Evolutionary conservation across 2,113 vertebrate species (phyloP).

Genomic region (Bubo bubo): DNA sequence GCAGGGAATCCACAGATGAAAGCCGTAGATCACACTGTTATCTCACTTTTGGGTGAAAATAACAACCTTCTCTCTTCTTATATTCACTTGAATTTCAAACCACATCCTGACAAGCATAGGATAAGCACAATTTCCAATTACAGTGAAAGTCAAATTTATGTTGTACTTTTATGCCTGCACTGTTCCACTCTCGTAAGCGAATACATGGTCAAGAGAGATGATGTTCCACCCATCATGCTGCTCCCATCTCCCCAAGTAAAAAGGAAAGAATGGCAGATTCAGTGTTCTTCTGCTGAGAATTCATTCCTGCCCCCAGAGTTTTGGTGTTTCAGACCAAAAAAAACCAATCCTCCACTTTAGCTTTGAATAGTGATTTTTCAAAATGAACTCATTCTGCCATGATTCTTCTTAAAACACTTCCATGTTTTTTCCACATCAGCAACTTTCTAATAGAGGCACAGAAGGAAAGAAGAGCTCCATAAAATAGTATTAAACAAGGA

Average conservation of each 20-base stretch:
- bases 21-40: not conserved
- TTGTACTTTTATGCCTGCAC: not conserved
- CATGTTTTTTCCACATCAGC: conserved; percentile 8
- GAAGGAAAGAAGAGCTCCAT: conserved; percentile 28
- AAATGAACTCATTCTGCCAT: not conserved
- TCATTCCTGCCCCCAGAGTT: not conserved
- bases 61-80: not conserved
- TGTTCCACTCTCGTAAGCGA: not conserved
- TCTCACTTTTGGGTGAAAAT: not conserved
- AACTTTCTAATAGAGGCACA: conserved; percentile 13
- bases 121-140: not conserved
- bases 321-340: not conserved
- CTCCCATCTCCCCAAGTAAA: not conserved
- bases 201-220: not conserved
- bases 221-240: not conserved
- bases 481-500: conserved; percentile 44
- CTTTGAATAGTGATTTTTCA: not conserved
- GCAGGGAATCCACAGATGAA: not conserved
- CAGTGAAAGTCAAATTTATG: not conserved
- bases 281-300: not conserved
- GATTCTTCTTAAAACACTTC: not conserved
- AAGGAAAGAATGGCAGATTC: not conserved
- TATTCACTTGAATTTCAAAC: not conserved
- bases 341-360: not conserved
- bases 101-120: not conserved